These are phyloP conservation scores for Lemur catta DNA, from an alignment of 2,797 vertebrate species.

Conservation along the genomic window DNA sequence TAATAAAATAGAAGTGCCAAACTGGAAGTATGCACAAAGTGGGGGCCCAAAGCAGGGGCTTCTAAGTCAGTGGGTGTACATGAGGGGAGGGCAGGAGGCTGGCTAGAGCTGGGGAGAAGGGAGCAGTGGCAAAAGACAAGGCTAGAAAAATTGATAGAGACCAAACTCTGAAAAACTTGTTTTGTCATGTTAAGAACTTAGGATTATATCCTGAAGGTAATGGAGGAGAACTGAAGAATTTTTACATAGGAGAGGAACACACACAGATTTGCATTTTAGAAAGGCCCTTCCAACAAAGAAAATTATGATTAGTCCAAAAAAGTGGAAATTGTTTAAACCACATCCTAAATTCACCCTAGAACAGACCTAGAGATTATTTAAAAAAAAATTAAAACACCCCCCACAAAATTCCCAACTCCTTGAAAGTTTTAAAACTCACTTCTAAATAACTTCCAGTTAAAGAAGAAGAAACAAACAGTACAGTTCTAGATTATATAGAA, in stretches of 20 bases:
- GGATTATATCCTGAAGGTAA: neutral
- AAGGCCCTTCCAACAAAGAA: constrained; percentile 13
- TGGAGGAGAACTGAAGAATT: neutral
- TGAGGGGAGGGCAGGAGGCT: rapidly evolving
- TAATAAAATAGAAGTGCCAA: neutral
- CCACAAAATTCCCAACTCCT: neutral
- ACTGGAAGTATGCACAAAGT: neutral
- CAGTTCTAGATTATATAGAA: neutral
- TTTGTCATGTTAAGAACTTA: neutral
- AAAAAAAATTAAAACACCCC: neutral
- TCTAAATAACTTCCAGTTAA: constrained; percentile 15
- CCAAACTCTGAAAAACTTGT: neutral
- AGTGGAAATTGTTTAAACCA: constrained; percentile 4
- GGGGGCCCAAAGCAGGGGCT: neutral
- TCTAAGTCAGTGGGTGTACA: too few relatives aligned
- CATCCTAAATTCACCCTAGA: neutral
- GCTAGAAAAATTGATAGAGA: neutral
- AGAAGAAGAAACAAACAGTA: neutral
- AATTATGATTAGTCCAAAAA: constrained; percentile 23
- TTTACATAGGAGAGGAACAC: neutral
- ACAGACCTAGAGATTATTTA: constrained; percentile 23
- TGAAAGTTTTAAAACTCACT: neutral
- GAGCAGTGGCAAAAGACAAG: neutral
- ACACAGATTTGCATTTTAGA: neutral
- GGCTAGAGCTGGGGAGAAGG: neutral